Evolutionary conservation across 2,797 vertebrate genomes (phyloP).

Genomic region (Enteromius viviparus): DNA sequence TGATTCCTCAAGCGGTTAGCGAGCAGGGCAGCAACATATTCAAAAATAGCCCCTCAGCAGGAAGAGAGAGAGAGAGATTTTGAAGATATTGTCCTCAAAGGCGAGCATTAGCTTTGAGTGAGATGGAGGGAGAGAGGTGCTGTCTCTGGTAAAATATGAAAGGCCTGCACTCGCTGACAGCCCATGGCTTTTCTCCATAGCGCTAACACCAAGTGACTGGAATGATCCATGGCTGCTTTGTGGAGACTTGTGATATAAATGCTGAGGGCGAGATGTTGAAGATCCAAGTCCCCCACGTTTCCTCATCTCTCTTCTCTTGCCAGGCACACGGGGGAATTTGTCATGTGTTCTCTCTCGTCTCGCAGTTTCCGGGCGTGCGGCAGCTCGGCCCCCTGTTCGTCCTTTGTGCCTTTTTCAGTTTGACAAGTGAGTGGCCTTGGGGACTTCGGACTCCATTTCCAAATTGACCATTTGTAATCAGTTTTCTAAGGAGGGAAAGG

Average conservation of each 20-base stretch:
- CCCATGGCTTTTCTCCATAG: constrained; percentile 83
- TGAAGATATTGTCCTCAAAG: constrained; percentile 86
- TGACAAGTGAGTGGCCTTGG: constrained; percentile 81
- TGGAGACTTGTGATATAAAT: constrained; percentile 83
- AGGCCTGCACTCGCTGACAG: constrained; percentile 80
- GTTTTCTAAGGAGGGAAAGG: constrained; percentile 71
- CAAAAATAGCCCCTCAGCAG: constrained; percentile 83
- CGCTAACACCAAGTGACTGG: constrained; percentile 79
- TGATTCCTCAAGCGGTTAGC: constrained; percentile 67
- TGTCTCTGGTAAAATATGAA: constrained; percentile 84
- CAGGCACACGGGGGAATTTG: constrained; percentile 69
- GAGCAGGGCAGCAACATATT: constrained; percentile 73
- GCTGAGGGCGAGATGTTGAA: constrained; percentile 83
- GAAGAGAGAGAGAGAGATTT: constrained; percentile 71
- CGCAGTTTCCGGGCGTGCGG: constrained; percentile 57
- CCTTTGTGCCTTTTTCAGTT: constrained; percentile 81
- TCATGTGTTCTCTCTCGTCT: constrained; percentile 71
- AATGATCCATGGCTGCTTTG: constrained; percentile 84
- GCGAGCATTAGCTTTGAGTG: constrained; percentile 76
- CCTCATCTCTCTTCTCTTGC: constrained; percentile 62
- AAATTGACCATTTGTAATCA: constrained; percentile 85
- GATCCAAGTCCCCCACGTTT: constrained; percentile 73
- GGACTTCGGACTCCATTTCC: constrained; percentile 82
- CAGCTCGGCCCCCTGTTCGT: constrained; percentile 72
- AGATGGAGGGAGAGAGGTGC: constrained; percentile 71